A percentile compares a stretch with the other conserved stretches of the same genome.
Conservation (phyloP, 2,797 vertebrate genomes). For the Tadarida brasiliensis region DNA sequence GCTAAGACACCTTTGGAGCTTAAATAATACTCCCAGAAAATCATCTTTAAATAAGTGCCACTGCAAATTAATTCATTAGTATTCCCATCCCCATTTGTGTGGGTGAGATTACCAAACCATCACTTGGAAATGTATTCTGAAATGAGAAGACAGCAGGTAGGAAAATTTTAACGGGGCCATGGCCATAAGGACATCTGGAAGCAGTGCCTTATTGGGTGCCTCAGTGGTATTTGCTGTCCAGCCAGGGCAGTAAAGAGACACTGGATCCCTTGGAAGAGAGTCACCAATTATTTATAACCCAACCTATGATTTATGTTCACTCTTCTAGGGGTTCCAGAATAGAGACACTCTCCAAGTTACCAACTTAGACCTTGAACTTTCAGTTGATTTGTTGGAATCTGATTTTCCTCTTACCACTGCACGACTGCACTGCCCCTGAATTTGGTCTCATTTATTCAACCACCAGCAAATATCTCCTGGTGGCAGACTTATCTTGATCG, state of each 20-base stretch:
- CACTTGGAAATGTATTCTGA: background rate
- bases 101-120: background rate
- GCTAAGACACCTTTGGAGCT: background rate
- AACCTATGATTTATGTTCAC: background rate
- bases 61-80: background rate
- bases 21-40: conserved; percentile 28
- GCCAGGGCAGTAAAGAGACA: background rate
- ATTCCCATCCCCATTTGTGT: background rate
- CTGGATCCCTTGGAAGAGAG: background rate
- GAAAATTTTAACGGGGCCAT: background rate
- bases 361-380: background rate
- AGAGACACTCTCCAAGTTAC: background rate
- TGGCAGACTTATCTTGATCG: background rate
- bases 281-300: background rate
- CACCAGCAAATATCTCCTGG: background rate
- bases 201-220: background rate
- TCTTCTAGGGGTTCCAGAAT: background rate
- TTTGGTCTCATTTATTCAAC: background rate
- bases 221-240: background rate
- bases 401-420: background rate
- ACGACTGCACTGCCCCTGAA: fast-evolving
- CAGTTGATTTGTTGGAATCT: background rate
- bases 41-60: background rate
- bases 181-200: background rate
- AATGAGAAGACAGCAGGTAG: background rate